These are phyloP conservation scores for Pterois miles DNA, from an alignment of 2,797 vertebrate genomes.

Conservation along the genomic window DNA sequence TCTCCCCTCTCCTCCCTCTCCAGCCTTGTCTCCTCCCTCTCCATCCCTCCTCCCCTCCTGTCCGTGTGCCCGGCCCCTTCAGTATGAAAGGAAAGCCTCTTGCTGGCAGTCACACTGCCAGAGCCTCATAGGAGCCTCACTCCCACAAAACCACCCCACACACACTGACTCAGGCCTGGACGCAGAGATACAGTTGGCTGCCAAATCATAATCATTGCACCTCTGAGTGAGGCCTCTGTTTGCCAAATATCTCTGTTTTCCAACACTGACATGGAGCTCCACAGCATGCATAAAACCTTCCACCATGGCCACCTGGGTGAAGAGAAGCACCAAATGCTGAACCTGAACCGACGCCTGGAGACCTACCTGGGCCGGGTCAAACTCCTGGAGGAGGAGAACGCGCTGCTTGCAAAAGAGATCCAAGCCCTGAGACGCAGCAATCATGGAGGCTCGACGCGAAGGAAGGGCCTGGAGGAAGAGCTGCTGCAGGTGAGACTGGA, in stretches of 20 bases:
- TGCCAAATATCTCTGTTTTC: background rate
- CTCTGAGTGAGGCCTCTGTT: slow-evolving; percentile 23
- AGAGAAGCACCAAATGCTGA: slow-evolving; percentile 92
- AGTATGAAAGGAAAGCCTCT: slow-evolving; percentile 76
- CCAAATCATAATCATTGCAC: slow-evolving; percentile 22
- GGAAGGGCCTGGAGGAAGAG: slow-evolving; percentile 82
- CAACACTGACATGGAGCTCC: slow-evolving; percentile 73
- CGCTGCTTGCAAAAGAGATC: slow-evolving; percentile 81
- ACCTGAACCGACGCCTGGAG: slow-evolving; percentile 92
- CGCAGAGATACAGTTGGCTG: slow-evolving; percentile 7
- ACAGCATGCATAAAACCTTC: slow-evolving; percentile 21
- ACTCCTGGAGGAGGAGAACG: slow-evolving; percentile 91
- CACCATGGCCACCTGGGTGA: slow-evolving; percentile 72
- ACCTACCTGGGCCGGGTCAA: slow-evolving; percentile 90
- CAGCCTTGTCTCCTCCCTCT: slow-evolving; percentile 50
- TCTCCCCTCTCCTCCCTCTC: slow-evolving; percentile 23
- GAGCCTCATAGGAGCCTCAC: slow-evolving; percentile 57
- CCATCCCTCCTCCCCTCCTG: slow-evolving; percentile 34
- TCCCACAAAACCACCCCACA: slow-evolving; percentile 9
- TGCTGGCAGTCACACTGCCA: slow-evolving; percentile 61
- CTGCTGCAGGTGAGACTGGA: slow-evolving; percentile 81
- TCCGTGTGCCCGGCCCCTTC: slow-evolving; percentile 71
- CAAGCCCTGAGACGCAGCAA: slow-evolving; percentile 68
- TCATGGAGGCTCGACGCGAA: slow-evolving; percentile 45
- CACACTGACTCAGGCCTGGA: slow-evolving; percentile 41